Conservation (phyloP, 2,113 vertebrate species). For the Labeo catla region DNA sequence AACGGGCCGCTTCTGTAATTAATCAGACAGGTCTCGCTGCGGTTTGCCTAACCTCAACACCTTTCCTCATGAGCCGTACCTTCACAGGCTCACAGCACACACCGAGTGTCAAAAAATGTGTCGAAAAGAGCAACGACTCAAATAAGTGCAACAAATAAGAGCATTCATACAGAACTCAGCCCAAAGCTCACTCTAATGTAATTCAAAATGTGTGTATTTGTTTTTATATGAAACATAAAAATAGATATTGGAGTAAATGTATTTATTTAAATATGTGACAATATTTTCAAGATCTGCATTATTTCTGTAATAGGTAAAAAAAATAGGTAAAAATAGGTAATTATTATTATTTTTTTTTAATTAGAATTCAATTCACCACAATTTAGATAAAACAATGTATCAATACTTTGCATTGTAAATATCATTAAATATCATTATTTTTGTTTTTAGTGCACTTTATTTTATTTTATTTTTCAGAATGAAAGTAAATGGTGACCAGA, state of each 20-base stretch:
- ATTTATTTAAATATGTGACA: no score
- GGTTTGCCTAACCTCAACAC: conserved; percentile 40
- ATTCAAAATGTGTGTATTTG: not conserved
- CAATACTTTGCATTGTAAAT: not conserved
- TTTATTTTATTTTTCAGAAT: not conserved
- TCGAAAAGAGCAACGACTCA: not conserved
- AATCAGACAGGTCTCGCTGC: conserved; percentile 53
- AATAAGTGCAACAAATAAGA: not conserved
- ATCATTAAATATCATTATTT: not conserved
- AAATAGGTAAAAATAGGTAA: no score
- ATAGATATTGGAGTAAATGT: not conserved
- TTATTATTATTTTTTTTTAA: not conserved
- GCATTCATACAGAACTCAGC: not conserved
- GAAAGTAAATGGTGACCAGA: not conserved
- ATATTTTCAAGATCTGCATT: no score
- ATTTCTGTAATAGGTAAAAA: no score
- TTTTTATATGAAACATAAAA: not conserved
- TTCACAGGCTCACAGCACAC: not conserved
- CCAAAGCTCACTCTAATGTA: not conserved
- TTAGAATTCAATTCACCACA: not conserved
- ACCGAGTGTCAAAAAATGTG: not conserved
- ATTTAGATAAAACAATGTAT: not conserved
- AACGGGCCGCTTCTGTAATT: conserved; percentile 63
- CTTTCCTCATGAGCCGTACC: conserved; percentile 30
- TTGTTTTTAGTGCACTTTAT: no score